These are phyloP conservation scores for Nasonia longicornis DNA, from an alignment of 1,140 invertebrate species.

Conservation along the genomic window DNA sequence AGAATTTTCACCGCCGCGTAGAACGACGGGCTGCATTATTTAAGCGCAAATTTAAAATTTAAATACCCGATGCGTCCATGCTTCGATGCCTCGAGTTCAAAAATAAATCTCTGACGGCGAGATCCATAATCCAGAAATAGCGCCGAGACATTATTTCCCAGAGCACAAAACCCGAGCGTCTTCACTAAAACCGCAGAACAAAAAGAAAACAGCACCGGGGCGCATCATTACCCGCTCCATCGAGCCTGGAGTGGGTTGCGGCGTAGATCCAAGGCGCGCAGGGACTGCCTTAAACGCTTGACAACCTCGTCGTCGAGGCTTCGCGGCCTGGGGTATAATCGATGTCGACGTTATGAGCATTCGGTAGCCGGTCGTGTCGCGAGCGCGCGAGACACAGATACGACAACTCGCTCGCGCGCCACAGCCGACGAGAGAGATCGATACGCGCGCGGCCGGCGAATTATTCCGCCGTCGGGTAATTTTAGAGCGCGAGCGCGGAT, in stretches of 20 bases:
- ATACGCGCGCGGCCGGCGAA: conserved; percentile 1
- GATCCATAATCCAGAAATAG: not conserved
- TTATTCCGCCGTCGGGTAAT: conserved; percentile 35
- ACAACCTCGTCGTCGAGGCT: not conserved
- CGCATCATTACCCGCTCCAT: not conserved
- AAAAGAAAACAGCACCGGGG: conserved; percentile 2
- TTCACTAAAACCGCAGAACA: not conserved
- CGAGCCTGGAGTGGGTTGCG: not conserved
- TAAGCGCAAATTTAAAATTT: too few species aligned
- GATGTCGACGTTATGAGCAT: conserved; percentile 12
- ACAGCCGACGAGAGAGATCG: not conserved
- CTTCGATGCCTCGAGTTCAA: too few species aligned
- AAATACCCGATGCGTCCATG: too few species aligned
- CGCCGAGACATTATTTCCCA: too few species aligned
- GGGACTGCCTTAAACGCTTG: conserved; percentile 10
- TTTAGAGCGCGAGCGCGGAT: conserved; percentile 34
- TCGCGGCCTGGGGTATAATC: conserved; percentile 1
- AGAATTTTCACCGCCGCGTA: too few species aligned
- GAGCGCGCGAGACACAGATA: not conserved
- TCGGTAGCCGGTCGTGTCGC: not conserved
- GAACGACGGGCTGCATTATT: too few species aligned
- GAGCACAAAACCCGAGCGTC: too few species aligned
- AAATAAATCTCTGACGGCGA: not conserved
- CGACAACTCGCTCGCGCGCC: not conserved
- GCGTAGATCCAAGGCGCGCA: not conserved